phyloP scores from a whole-genome alignment of 2,113 vertebrate species.

The Pampusana beccarii region DNA sequence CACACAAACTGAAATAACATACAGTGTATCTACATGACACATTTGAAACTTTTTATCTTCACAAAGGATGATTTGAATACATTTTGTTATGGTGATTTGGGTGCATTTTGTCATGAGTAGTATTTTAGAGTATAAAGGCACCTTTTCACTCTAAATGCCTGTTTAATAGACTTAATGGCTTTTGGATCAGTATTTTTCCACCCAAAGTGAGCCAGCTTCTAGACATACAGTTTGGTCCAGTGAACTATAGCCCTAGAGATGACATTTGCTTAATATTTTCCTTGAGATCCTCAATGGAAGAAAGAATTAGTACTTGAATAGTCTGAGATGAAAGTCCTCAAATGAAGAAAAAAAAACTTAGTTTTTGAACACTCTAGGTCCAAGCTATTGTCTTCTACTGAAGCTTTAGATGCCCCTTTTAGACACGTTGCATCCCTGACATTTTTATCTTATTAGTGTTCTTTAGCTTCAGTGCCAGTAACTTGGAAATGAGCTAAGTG shows the following conservation, averaged over 20 bases:
- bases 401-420: neutral
- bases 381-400: neutral
- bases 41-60: neutral
- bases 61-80: neutral
- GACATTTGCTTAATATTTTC: neutral
- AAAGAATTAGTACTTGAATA: neutral
- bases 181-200: neutral
- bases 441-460: neutral
- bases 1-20: neutral
- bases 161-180: neutral
- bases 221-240: neutral
- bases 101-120: neutral
- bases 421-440: neutral
- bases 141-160: neutral
- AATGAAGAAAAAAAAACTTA: neutral
- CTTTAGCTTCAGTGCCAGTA: neutral
- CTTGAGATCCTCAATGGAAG: neutral
- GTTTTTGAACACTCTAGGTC: neutral
- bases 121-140: neutral
- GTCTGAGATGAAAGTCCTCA: neutral
- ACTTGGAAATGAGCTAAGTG: neutral
- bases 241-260: neutral
- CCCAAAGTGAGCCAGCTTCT: neutral
- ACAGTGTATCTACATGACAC: neutral
- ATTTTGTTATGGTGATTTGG: neutral